Percentiles rank a stretch among this genome's conserved stretches.
These are phyloP conservation scores for Glandiceps talaboti DNA, from an alignment of 53 echinoderm and acorn worm species.

Conservation along the genomic window DNA sequence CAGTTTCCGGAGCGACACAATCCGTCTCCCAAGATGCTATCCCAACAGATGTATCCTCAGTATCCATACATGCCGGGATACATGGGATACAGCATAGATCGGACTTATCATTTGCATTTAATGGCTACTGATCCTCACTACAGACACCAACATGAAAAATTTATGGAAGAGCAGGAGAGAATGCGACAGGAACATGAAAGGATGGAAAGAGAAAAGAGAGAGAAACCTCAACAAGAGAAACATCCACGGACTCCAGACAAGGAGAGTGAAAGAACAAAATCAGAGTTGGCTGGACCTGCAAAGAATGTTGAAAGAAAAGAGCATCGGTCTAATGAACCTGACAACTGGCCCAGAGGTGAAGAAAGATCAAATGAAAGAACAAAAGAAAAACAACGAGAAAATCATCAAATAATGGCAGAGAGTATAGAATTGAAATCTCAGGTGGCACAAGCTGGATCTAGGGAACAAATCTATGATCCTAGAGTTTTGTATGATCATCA, in stretches of 20 bases:
- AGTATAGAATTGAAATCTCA: conserved; percentile 19
- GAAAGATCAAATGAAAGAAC: conserved; percentile 32
- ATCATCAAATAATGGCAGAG: conserved; percentile 33
- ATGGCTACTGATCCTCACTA: conserved; percentile 50
- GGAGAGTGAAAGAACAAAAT: conserved; percentile 37
- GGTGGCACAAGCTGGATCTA: background rate
- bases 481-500: conserved; percentile 19
- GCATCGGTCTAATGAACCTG: background rate
- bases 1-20: background rate
- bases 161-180: conserved; percentile 28
- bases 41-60: background rate
- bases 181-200: conserved; percentile 28
- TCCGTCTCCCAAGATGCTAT: background rate
- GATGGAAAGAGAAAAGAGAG: conserved; percentile 22
- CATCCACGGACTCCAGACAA: conserved; percentile 21
- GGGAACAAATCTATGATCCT: conserved; percentile 5
- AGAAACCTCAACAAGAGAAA: conserved; percentile 19
- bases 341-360: conserved; percentile 4
- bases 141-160: conserved; percentile 63
- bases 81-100: conserved; percentile 23
- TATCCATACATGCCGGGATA: conserved; percentile 35
- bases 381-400: conserved; percentile 49
- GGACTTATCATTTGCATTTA: conserved; percentile 46
- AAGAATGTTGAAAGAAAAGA: conserved; percentile 35
- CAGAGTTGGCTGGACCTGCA: conserved; percentile 48